These are phyloP conservation scores for Tubulanus polymorphus DNA, from an alignment of 2,888 invertebrate genomes.

Conservation along the genomic window DNA sequence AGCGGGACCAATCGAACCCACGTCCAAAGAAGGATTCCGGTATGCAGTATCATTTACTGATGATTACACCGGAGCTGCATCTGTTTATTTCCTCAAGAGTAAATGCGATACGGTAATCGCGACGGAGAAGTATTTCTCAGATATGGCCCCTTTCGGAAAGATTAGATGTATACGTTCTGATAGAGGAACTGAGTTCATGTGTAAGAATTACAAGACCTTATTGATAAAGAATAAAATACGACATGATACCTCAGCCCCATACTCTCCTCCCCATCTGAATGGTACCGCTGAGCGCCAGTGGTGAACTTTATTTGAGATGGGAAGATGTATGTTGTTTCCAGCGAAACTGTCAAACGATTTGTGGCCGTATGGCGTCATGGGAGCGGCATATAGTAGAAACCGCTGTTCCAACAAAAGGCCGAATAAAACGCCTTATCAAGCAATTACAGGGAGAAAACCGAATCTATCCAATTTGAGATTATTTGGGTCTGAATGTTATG, in stretches of 20 bases:
- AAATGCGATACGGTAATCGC: constrained; percentile 16
- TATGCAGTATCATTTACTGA: constrained; percentile 16
- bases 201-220: constrained; percentile 3
- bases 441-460: constrained; percentile 12
- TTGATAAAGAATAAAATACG: constrained; percentile 7
- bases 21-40: constrained; percentile 15
- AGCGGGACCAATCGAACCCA: constrained; percentile 12
- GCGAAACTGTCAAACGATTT: constrained; percentile 14
- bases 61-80: constrained; percentile 14
- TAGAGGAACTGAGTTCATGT: constrained; percentile 6
- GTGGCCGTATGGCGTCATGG: constrained; percentile 19
- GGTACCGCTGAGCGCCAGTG: constrained; percentile 18
- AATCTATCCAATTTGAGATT: constrained; percentile 11
- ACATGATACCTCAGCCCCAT: constrained; percentile 14
- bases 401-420: constrained; percentile 13
- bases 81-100: constrained; percentile 15
- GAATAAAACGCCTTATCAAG: constrained; percentile 12
- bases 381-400: constrained; percentile 17
- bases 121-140: constrained; percentile 12
- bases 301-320: constrained; percentile 21
- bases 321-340: constrained; percentile 14
- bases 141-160: constrained; percentile 10
- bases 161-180: constrained; percentile 7
- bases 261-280: constrained; percentile 20
- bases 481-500: constrained; percentile 18